Evolutionary conservation across 2,888 invertebrate genomes (phyloP).

Genomic region (Cynaeus angustus): DNA sequence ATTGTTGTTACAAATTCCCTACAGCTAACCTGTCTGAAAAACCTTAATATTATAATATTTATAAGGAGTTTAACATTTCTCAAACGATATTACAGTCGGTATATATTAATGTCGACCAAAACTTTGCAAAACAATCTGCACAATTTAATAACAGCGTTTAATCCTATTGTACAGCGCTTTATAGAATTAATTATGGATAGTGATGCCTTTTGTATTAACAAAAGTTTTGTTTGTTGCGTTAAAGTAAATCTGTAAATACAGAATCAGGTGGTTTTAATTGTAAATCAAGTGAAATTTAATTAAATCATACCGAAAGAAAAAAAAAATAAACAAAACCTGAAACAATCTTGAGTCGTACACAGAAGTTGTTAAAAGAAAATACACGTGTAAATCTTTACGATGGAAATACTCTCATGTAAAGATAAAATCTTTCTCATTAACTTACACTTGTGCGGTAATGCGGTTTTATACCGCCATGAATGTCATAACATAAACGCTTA

Average conservation of each 20-base stretch:
- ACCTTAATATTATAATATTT: too few relatives aligned
- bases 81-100: not conserved
- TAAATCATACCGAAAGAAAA: too few relatives aligned
- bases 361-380: not conserved
- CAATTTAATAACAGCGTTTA: not conserved
- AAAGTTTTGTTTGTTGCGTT: not conserved
- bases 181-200: conserved; percentile 4
- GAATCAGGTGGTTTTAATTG: not conserved
- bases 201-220: not conserved
- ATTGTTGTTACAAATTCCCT: too few relatives aligned
- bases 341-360: too few relatives aligned
- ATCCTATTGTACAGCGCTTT: not conserved
- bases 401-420: conserved; percentile 12
- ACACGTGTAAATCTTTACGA: not conserved
- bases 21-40: too few relatives aligned
- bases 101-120: not conserved
- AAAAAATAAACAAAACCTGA: too few relatives aligned
- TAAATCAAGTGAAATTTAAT: too few relatives aligned
- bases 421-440: conserved; percentile 47
- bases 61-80: too few relatives aligned
- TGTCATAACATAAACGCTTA: conserved; percentile 48
- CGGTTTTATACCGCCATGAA: conserved; percentile 44
- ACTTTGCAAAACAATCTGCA: not conserved
- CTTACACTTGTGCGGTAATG: conserved; percentile 44
- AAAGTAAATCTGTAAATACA: not conserved